Evolutionary conservation across 1,140 invertebrate genomes (phyloP), one percentile per base, ranked within the genome.

Genomic region (Oscheius sp.): DNA sequence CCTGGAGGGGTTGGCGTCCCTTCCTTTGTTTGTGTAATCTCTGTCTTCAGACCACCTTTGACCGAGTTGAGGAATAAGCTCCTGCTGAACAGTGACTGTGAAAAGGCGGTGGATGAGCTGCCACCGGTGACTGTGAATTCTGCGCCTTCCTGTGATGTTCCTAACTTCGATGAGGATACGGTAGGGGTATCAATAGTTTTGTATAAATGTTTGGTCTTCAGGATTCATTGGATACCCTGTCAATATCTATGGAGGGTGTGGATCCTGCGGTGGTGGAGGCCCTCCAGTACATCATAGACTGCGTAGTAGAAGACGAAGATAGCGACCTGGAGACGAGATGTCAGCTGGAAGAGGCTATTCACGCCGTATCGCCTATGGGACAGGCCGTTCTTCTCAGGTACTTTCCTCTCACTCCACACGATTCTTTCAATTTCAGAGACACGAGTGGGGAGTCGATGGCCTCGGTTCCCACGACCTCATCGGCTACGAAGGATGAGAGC

Each of bases 251-350:
- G 20, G 73, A 74, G 36, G 62, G 45, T 28, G 26, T 77, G 23
- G 78, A 84, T 65, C 74, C 67, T 10, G 82, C 77, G 10, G 71
- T 82, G 15, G 49, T 67, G 4, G 80, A 82, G 20, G 35, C 63
- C 1, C 31, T 82, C 3, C 79, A 84, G 38, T 78, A 58, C 28
- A 18, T 82, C 3, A 69, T 82, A 28, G 80, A 82, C 52, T 34
- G 66, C 1, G 74, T 84, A 23, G 62, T 62, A 20, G 70, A 80
- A 20, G 63, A 78, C 29, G 68, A 75, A 2, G 71, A 63, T 61
- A 71, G 61, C 34, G 32, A 71, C 28, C 34, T 70, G 29, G 10
- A 64, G 20, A 7, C 59, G 26, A 29, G 55, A 69, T 13, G 59
- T 35, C 23, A 36, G 32, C 55, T 71, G 23, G 31, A 71, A 13